Evolutionary conservation across 2,888 invertebrate species (phyloP).

Genomic region (Busseola fusca): DNA sequence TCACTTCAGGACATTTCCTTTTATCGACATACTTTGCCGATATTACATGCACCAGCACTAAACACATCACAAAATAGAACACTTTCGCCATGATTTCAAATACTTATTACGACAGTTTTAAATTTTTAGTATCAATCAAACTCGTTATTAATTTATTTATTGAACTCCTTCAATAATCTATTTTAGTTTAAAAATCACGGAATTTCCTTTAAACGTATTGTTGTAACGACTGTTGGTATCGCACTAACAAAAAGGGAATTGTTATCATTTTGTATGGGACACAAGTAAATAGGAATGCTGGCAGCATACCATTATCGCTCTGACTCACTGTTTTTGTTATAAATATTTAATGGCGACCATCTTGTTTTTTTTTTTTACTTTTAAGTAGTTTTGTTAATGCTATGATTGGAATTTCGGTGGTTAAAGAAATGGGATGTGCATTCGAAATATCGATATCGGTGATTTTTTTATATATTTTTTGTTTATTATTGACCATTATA

Average conservation of each 20-base stretch:
- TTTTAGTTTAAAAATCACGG: conserved; percentile 19
- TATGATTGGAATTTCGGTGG: conserved; percentile 29
- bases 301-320: conserved; percentile 83
- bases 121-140: not conserved
- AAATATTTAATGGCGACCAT: conserved; percentile 62
- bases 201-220: conserved; percentile 70
- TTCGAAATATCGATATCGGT: conserved; percentile 18
- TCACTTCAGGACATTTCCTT: conserved; percentile 93
- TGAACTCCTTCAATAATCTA: conserved; percentile 15
- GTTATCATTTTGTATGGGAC: conserved; percentile 87
- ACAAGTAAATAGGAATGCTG: conserved; percentile 82
- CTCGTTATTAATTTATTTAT: conserved; percentile 4
- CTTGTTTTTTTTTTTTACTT: conserved; percentile 53
- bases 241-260: conserved; percentile 85
- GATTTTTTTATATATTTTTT: conserved; percentile 13
- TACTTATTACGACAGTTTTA: not conserved
- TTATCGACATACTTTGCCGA: conserved; percentile 87
- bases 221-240: conserved; percentile 73
- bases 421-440: conserved; percentile 13
- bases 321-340: conserved; percentile 71
- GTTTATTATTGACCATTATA: conserved; percentile 9
- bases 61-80: conserved; percentile 64
- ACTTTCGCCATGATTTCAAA: conserved; percentile 64
- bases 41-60: conserved; percentile 59
- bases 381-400: conserved; percentile 25